These are phyloP conservation scores for Abrostola tripartita DNA, from an alignment of 2,888 invertebrate species.

Conservation along the genomic window DNA sequence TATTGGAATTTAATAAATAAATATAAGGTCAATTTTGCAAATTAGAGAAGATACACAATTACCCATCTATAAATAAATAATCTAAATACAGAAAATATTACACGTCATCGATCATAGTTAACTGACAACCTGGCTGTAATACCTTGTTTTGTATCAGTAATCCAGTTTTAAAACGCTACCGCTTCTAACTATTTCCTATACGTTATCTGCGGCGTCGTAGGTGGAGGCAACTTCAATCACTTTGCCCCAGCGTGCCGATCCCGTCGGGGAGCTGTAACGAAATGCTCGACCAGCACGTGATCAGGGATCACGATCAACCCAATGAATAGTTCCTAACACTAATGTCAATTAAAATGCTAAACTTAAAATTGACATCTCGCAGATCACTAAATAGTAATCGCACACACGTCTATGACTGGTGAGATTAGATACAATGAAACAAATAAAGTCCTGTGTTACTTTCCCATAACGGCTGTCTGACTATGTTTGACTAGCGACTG, in stretches of 20 bases:
- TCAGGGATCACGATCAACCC: constrained; percentile 44
- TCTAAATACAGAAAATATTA: too few relatives aligned
- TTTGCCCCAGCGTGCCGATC: constrained; percentile 57
- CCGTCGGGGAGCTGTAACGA: constrained; percentile 46
- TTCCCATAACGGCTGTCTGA: too few relatives aligned
- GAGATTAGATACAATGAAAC: too few relatives aligned
- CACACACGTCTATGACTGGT: too few relatives aligned
- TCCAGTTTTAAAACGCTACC: constrained; percentile 26
- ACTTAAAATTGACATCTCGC: neutral
- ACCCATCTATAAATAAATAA: too few relatives aligned
- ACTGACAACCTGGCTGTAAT: neutral
- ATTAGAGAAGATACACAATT: too few relatives aligned
- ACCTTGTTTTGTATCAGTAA: neutral
- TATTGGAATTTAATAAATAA: neutral
- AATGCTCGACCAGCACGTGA: constrained; percentile 51
- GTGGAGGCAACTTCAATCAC: constrained; percentile 70
- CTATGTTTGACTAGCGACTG: too few relatives aligned
- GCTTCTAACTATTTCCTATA: constrained; percentile 28
- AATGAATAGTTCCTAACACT: constrained; percentile 23
- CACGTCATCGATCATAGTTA: too few relatives aligned
- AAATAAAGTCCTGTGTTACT: too few relatives aligned
- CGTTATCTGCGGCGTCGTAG: constrained; percentile 52
- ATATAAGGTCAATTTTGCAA: too few relatives aligned
- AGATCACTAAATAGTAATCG: too few relatives aligned
- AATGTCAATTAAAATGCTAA: constrained; percentile 3